Conservation (phyloP, 2,797 vertebrate genomes). For the Pangasius krempfi region DNA sequence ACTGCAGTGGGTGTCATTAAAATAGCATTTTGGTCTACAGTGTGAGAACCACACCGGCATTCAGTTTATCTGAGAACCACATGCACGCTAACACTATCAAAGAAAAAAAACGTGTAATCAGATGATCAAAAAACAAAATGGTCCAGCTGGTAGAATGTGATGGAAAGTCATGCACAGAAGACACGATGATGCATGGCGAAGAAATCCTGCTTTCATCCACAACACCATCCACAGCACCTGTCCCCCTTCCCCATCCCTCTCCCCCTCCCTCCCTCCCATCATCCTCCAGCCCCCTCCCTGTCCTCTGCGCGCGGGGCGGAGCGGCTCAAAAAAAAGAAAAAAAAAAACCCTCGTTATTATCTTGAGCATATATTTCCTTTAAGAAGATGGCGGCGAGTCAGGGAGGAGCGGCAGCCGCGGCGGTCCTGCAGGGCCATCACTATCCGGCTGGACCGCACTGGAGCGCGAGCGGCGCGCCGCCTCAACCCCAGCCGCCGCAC, state of each 20-base stretch:
- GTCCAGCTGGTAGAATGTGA: background rate
- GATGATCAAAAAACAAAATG: background rate
- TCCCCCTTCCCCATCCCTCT: constrained; percentile 5
- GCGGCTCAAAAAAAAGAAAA: constrained; percentile 54
- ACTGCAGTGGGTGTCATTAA: background rate
- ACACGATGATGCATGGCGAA: background rate
- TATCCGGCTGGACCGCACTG: constrained; percentile 84
- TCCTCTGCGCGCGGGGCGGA: constrained; percentile 62
- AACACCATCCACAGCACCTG: constrained; percentile 16
- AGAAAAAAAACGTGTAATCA: background rate
- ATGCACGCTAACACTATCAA: background rate
- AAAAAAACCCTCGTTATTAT: constrained; percentile 73
- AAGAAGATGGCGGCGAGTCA: constrained; percentile 95
- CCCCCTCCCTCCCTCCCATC: constrained; percentile 56
- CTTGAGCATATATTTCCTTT: constrained; percentile 71
- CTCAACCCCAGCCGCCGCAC: constrained; percentile 79
- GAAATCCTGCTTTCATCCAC: background rate
- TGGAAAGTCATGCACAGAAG: background rate
- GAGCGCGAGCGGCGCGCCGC: constrained; percentile 70
- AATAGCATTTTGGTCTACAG: background rate
- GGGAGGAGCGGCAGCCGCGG: constrained; percentile 81
- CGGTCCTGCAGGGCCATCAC: constrained; percentile 75
- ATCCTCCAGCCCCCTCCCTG: constrained; percentile 61
- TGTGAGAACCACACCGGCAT: background rate
- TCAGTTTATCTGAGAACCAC: background rate